Evolutionary conservation across 2,888 invertebrate genomes (phyloP).

Genomic region (Timandra comae): DNA sequence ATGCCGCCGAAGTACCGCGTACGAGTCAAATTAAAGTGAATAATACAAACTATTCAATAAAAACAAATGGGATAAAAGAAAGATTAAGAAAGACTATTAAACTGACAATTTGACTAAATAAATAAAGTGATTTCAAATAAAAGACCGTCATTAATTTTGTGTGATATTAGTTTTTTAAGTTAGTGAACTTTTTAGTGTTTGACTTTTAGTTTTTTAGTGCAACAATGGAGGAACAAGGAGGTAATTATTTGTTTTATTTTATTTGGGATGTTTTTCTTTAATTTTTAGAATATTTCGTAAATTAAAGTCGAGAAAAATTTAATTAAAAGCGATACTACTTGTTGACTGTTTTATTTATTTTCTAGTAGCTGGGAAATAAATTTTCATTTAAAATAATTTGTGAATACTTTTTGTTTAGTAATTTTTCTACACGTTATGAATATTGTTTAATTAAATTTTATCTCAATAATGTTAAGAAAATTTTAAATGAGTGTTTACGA

Average conservation of each 20-base stretch:
- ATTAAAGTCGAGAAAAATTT: no score
- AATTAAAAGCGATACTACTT: no score
- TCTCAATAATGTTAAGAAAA: no score
- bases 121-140: constrained; percentile 26
- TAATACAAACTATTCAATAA: constrained; percentile 10
- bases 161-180: constrained; percentile 68
- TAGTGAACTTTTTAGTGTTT: constrained; percentile 30
- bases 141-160: constrained; percentile 29
- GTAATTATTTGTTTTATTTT: constrained; percentile 30
- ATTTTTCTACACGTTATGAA: no score
- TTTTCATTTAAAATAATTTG: no score
- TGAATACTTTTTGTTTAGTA: no score
- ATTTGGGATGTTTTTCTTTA: neutral
- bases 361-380: no score
- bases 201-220: constrained; percentile 29
- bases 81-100: constrained; percentile 4
- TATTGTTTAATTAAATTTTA: no score
- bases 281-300: no score
- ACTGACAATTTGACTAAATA: constrained; percentile 2
- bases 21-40: constrained; percentile 61
- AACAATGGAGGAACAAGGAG: constrained; percentile 62
- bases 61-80: constrained; percentile 62
- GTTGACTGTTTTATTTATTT: no score
- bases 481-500: no score
- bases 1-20: constrained; percentile 56